phyloP scores from a whole-genome alignment of 2,113 vertebrate genomes.

The Sula dactylatra region DNA sequence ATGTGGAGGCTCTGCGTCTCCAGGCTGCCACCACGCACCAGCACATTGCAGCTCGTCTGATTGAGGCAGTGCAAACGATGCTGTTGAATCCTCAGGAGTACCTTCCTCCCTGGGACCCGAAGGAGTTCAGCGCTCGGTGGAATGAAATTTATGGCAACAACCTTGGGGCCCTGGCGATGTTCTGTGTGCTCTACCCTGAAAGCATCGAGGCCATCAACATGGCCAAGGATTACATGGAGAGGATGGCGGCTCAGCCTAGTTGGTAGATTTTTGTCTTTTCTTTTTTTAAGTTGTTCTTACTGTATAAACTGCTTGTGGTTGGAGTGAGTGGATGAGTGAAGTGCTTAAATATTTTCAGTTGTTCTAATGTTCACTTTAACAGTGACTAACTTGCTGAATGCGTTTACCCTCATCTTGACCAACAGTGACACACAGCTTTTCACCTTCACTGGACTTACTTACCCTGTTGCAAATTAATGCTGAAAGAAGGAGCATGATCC shows the following conservation, averaged over 20 bases:
- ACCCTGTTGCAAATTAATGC: background rate
- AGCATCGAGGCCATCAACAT: conserved; percentile 86
- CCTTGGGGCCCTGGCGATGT: conserved; percentile 92
- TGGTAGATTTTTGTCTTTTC: conserved; percentile 90
- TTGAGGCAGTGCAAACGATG: conserved; percentile 88
- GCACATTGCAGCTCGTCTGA: conserved; percentile 82
- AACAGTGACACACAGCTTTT: background rate
- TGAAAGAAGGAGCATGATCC: background rate
- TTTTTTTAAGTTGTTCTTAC: conserved; percentile 55
- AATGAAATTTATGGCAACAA: conserved; percentile 99
- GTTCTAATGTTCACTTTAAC: background rate
- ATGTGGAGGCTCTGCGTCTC: conserved; percentile 81
- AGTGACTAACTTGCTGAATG: background rate
- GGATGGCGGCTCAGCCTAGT: conserved; percentile 99
- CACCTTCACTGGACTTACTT: background rate
- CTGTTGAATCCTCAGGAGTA: conserved; percentile 87
- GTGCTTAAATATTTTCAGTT: background rate
- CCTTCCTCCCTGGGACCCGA: conserved; percentile 92
- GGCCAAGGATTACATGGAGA: conserved; percentile 97
- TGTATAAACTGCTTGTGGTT: background rate
- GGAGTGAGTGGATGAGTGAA: background rate
- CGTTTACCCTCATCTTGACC: background rate
- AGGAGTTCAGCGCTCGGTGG: conserved; percentile 92
- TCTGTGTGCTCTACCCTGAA: conserved; percentile 93
- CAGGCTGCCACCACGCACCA: conserved; percentile 78